Percentiles rank a stretch among this genome's conserved stretches.
Conservation (phyloP, 2,888 invertebrate species). For the Heliconius hortense region DNA sequence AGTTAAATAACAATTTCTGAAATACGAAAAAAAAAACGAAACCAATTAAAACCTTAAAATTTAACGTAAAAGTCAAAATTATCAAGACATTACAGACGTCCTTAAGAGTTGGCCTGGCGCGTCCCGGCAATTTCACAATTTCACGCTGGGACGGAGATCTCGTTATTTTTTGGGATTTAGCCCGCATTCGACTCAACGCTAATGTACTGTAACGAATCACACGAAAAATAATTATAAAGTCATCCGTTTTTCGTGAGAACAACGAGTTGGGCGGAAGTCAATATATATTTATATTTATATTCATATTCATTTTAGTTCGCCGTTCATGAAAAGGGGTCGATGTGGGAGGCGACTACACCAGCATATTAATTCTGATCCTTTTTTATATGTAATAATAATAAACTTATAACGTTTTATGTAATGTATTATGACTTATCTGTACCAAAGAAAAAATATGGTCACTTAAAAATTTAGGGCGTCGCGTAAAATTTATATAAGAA, state of each 20-base stretch:
- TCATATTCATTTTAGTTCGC: conserved; percentile 26
- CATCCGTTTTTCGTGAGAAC: conserved; percentile 70
- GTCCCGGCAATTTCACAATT: conserved; percentile 76
- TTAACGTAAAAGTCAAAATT: conserved; percentile 32
- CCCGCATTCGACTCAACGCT: conserved; percentile 64
- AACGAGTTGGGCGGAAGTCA: conserved; percentile 56
- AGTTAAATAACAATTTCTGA: neutral
- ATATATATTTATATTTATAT: conserved; percentile 13
- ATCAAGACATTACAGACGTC: conserved; percentile 46
- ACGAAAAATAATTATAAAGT: conserved; percentile 74
- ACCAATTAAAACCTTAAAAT: conserved; percentile 16
- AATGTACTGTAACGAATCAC: conserved; percentile 74
- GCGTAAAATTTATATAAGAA: neutral
- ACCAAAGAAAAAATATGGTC: neutral
- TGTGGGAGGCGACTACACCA: conserved; percentile 41
- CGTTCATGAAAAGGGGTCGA: conserved; percentile 34
- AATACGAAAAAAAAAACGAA: neutral
- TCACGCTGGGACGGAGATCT: conserved; percentile 76
- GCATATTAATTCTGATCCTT: conserved; percentile 20
- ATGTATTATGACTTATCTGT: neutral
- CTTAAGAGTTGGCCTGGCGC: conserved; percentile 51
- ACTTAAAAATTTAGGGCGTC: neutral
- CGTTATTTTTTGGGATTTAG: conserved; percentile 70
- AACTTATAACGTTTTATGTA: neutral
- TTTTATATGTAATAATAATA: conserved; percentile 5